Percentiles rank a stretch among this genome's conserved stretches.
Conservation (phyloP, 2,888 invertebrate genomes). For the Chymomyza fuscimana region DNA sequence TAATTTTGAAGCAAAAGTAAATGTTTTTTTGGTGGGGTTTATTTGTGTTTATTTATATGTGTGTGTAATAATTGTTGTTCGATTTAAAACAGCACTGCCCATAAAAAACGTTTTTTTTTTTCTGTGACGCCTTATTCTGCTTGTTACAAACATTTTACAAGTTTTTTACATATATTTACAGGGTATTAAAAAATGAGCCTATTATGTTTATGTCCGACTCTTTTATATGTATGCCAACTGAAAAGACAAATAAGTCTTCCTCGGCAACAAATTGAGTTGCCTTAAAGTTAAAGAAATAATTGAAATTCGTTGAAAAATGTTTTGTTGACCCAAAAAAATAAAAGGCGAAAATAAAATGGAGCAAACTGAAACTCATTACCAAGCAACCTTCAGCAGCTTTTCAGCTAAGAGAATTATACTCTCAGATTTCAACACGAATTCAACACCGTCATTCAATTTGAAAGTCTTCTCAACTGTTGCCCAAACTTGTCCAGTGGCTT, state of each 20-base stretch:
- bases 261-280: not conserved
- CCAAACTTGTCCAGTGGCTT: slow-evolving; percentile 10
- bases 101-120: too few relatives aligned
- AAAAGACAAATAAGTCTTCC: not conserved
- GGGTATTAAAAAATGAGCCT: too few relatives aligned
- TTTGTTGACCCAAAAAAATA: not conserved
- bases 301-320: not conserved
- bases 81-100: too few relatives aligned
- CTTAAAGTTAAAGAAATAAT: not conserved
- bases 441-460: slow-evolving; percentile 1
- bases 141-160: too few relatives aligned
- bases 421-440: not conserved
- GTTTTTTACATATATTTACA: too few relatives aligned
- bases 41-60: too few relatives aligned
- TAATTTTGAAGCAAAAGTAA: too few relatives aligned
- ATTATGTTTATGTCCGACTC: not conserved
- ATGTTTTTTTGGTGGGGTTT: too few relatives aligned
- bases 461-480: slow-evolving; percentile 3
- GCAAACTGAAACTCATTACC: slow-evolving; percentile 54
- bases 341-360: slow-evolving; percentile 26
- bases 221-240: not conserved
- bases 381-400: slow-evolving; percentile 34
- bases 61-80: too few relatives aligned
- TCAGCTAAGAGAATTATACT: not conserved
- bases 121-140: too few relatives aligned